A percentile compares a stretch with the other conserved stretches of the same genome.
These are phyloP conservation scores for Platanista minor DNA, from an alignment of 2,113 vertebrate genomes.

Conservation along the genomic window DNA sequence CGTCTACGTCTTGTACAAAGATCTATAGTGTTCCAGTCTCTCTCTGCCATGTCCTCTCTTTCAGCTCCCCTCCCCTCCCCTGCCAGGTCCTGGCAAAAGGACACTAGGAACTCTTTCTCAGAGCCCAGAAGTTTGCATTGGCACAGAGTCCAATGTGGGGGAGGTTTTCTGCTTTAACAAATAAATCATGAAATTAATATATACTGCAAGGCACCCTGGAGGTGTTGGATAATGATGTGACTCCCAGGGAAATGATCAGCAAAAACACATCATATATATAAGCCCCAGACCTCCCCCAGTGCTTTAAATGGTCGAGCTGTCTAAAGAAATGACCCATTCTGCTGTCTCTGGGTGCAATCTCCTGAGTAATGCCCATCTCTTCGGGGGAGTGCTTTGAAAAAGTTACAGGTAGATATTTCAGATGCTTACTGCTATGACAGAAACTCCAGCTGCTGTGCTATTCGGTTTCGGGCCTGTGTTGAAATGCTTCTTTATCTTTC, in stretches of 20 bases:
- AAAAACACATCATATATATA: slow-evolving; percentile 33
- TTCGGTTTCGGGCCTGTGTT: slow-evolving; percentile 90
- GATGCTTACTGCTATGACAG: slow-evolving; percentile 95
- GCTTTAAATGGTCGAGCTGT: slow-evolving; percentile 25
- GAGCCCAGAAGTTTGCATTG: slow-evolving; percentile 41
- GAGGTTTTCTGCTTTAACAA: slow-evolving; percentile 37
- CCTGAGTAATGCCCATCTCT: slow-evolving; percentile 42
- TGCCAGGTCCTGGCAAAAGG: slow-evolving; percentile 46
- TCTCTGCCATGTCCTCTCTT: background rate
- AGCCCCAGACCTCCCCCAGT: background rate
- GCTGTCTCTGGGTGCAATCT: slow-evolving; percentile 45
- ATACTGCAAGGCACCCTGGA: slow-evolving; percentile 17
- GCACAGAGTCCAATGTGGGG: slow-evolving; percentile 26
- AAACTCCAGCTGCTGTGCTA: slow-evolving; percentile 93
- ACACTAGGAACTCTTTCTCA: background rate
- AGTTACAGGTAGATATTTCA: slow-evolving; percentile 78
- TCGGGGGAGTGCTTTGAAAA: slow-evolving; percentile 48
- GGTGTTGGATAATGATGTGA: slow-evolving; percentile 67
- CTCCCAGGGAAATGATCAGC: slow-evolving; percentile 56
- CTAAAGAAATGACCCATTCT: slow-evolving; percentile 63
- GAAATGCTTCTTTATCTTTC: slow-evolving; percentile 98
- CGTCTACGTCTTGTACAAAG: background rate
- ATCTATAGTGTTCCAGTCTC: background rate
- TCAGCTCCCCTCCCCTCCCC: background rate
- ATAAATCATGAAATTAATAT: slow-evolving; percentile 58